Evolutionary conservation across 92 coral and sea anemone genomes (phyloP), one percentile per base, ranked within the genome.

Genomic region (Phenganax marumi): DNA sequence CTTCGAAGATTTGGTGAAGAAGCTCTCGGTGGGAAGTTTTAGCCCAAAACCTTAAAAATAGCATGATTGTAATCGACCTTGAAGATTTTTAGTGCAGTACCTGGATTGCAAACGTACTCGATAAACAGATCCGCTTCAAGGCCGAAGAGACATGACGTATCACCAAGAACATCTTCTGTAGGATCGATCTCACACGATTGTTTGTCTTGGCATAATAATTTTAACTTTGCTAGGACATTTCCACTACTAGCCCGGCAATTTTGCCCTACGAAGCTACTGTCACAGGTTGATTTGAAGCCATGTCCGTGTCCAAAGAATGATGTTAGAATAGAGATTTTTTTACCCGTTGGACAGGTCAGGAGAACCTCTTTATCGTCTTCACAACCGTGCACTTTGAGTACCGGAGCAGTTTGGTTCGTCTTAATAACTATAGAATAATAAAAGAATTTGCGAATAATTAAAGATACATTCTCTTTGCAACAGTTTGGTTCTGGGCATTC

Each of bases 281-380:
- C 92, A 50, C 92, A 89, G 21, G 77, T 78, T 23, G 89, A 73
- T 21, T 72, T 52, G 87, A 83, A 58, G 52, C 92, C 86, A 51
- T 81, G 68, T 0, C 90, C 90, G 76, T 88, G 90, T 2, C 90
- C 90, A 70, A 88, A 88, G 77, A 84, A 88, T 0, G 78, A 80
- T 21, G 52, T 48, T 2, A 76, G 60, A 21, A 88, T 55, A 17
- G 90, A 63, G 18, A 88, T 76, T 50, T 78, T 88, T 68, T 76
- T 71, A 3, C 90, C 90, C 12, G 21, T 22, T 3, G 43, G 48
- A 57, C 90, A 88, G 46, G 88, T 77, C 16, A 88, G 24, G 51
- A 60, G 17, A 6, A 88, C 88, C 8, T 18, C 55, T 8, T 84
- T 52, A 21, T 18, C 9, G 85, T 88, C 90, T 70, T 88, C 90